phyloP scores from a whole-genome alignment of 2,797 vertebrate species.

The Pseudochaenichthys georgianus region DNA sequence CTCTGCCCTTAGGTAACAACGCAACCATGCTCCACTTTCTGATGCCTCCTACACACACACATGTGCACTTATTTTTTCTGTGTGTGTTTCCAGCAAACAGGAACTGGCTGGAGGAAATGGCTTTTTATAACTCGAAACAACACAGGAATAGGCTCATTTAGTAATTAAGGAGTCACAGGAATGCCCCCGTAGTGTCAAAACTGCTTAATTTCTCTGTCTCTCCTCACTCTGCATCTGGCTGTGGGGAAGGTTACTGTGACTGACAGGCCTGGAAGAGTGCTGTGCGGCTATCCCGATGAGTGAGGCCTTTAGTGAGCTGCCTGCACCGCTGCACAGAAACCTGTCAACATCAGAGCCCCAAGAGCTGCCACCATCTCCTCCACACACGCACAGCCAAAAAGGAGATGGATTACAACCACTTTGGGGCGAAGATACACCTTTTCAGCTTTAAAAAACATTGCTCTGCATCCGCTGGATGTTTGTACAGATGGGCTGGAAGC shows the following conservation, averaged over 20 bases:
- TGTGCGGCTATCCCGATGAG: constrained; percentile 49
- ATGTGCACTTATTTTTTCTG: constrained; percentile 63
- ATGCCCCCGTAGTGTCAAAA: constrained; percentile 59
- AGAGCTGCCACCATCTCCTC: constrained; percentile 61
- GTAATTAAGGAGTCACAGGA: constrained; percentile 78
- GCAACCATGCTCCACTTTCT: constrained; percentile 58
- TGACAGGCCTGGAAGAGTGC: constrained; percentile 47
- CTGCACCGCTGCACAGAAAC: constrained; percentile 49
- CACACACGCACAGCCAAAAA: constrained; percentile 46
- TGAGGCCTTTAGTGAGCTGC: constrained; percentile 46
- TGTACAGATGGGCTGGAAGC: constrained; percentile 67
- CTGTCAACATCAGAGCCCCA: constrained; percentile 72
- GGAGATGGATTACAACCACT: constrained; percentile 74
- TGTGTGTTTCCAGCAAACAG: constrained; percentile 67
- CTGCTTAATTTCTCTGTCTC: constrained; percentile 11
- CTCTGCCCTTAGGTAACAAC: constrained; percentile 69
- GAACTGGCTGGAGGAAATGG: constrained; percentile 80
- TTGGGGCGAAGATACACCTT: constrained; percentile 65
- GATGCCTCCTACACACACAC: constrained; percentile 76
- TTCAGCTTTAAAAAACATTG: constrained; percentile 44
- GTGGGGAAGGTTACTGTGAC: constrained; percentile 56
- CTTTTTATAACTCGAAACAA: constrained; percentile 80
- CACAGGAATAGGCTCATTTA: constrained; percentile 80
- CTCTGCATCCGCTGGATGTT: constrained; percentile 70
- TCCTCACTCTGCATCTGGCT: constrained; percentile 31